phyloP scores from a whole-genome alignment of 2,888 invertebrate genomes.

The Linhomoeus sp. region DNA sequence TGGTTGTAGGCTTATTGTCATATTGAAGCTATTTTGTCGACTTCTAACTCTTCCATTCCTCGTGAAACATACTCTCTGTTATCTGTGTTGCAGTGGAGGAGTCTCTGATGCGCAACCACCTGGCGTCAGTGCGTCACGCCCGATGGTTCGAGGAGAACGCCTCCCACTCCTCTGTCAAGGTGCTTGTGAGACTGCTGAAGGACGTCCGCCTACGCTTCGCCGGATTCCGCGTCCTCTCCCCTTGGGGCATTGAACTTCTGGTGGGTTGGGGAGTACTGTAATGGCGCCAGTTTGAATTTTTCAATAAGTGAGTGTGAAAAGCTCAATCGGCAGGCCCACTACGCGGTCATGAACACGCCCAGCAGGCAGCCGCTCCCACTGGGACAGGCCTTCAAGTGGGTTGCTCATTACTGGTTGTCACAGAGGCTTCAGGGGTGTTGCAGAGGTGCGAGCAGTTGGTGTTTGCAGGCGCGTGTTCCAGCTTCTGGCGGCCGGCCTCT shows the following conservation, averaged over 20 bases:
- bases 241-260: conserved; percentile 88
- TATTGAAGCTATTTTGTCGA: no score
- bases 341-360: conserved; percentile 50
- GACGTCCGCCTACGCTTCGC: conserved; percentile 73
- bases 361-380: conserved; percentile 70
- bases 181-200: conserved; percentile 71
- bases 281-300: no score
- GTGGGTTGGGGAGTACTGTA: no score
- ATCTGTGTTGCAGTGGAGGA: neutral
- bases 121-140: conserved; percentile 81
- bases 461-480: conserved; percentile 55
- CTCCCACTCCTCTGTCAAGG: conserved; percentile 46
- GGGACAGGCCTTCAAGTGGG: conserved; percentile 54
- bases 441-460: neutral
- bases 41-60: no score
- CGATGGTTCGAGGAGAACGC: conserved; percentile 97
- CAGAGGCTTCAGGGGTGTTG: neutral
- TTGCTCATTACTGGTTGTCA: neutral
- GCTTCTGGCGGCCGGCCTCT: conserved; percentile 72
- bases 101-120: conserved; percentile 57
- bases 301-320: neutral
- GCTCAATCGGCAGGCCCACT: conserved; percentile 50
- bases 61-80: neutral
- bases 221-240: conserved; percentile 69
- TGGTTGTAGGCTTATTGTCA: no score